Percentiles rank a stretch among this genome's conserved stretches.
Evolutionary conservation across 2,113 vertebrate species (phyloP).

Genomic region (Eudorcas thomsonii): DNA sequence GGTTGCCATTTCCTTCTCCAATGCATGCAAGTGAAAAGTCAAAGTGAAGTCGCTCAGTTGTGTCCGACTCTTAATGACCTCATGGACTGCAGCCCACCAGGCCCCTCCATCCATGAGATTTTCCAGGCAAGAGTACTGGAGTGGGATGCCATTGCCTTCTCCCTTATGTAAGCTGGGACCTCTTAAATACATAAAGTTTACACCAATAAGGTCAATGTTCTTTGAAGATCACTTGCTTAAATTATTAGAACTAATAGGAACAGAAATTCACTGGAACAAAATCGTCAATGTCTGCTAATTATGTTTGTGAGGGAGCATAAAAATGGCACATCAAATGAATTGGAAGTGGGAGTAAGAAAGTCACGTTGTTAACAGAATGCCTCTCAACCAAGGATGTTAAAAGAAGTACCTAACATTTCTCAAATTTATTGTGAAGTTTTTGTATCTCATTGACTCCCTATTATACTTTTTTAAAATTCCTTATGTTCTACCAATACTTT

Average conservation of each 20-base stretch:
- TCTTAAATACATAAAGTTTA: background rate
- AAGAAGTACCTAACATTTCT: conserved; percentile 1
- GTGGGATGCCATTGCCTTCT: too few species aligned
- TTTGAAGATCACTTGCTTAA: conserved; percentile 15
- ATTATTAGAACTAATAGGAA: background rate
- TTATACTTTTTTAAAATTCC: background rate
- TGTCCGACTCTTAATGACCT: too few species aligned
- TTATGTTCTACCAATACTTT: background rate
- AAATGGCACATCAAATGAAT: conserved; percentile 16
- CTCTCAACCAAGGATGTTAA: background rate
- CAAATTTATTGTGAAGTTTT: background rate
- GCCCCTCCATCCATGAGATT: too few species aligned
- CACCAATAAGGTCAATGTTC: background rate
- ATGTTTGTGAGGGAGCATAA: background rate
- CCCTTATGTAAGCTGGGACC: background rate
- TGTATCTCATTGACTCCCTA: background rate
- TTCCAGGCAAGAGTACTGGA: too few species aligned
- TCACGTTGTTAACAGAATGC: background rate
- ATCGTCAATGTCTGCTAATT: conserved; percentile 2
- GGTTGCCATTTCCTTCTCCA: too few species aligned
- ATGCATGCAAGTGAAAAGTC: too few species aligned
- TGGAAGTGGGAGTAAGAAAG: background rate
- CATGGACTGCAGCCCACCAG: too few species aligned
- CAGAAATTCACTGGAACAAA: background rate
- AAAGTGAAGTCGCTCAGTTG: too few species aligned